Evolutionary conservation across 2,113 vertebrate genomes (phyloP), one percentile per base, ranked within the genome.

Genomic region (Labeo rohita): DNA sequence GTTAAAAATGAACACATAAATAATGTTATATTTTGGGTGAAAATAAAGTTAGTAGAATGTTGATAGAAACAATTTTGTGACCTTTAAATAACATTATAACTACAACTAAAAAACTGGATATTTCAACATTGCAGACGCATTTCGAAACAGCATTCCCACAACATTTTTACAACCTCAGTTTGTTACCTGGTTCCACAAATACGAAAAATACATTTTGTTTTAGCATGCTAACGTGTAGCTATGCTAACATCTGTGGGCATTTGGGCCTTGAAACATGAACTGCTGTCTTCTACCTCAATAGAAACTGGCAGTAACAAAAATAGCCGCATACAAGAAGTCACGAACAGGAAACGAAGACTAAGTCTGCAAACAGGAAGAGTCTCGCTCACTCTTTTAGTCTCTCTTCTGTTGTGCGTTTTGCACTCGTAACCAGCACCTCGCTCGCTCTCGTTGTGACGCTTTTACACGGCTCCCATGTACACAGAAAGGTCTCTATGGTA

Each of bases 301-400:
- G 82, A 84, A 84, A 84, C 82, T 76, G 8, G 39, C 28, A 79
- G 75, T 1, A 72, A 80, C 70, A 80, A 65, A 89, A 89, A 89
- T 89, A 89, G 88, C 68, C 74, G 18, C 81, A 80, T n/a, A 74
- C 65, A 56, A 75, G 84, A 88, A 84, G 56, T 54, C 80, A 70
- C 63, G 43, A 87, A 87, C 88, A 89, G 88, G 88, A 89, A 89
- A 89, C 63, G 75, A 78, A 84, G 81, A 80, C 70, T 84, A 78
- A 84, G 82, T 68, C 70, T 84, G 68, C 83, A 89, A 84, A 89
- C 88, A 89, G 85, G 85, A 87, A 89, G 68, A 75, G 49, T 81
- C 70, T 86, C 45, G 74, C 79, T 83, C 74, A 49, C 50, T 68
- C 28, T 81, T 70, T 85, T 68, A 21, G 18, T 83, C n/a, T 78